Percentiles rank a stretch among this genome's conserved stretches.
phyloP scores from a whole-genome alignment of 1,140 invertebrate genomes.

The Trichonephila inaurata region DNA sequence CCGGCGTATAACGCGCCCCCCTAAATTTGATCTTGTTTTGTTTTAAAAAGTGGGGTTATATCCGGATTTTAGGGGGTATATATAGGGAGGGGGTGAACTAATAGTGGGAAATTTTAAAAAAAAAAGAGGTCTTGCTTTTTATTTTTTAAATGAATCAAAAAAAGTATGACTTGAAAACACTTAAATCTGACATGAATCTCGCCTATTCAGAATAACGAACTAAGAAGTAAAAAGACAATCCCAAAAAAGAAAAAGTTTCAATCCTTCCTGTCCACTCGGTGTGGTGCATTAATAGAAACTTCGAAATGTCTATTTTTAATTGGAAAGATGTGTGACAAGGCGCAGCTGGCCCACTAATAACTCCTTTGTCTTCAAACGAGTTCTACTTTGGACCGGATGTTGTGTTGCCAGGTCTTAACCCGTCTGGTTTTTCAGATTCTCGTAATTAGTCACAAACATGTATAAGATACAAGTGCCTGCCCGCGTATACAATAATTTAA shows the following conservation, averaged over 20 bases:
- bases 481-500: neutral
- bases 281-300: neutral
- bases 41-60: no score
- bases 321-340: constrained; percentile 12
- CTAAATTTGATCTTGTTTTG: no score
- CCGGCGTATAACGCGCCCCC: no score
- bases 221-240: no score
- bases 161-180: neutral
- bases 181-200: neutral
- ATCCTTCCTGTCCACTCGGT: neutral
- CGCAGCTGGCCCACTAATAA: constrained; percentile 37
- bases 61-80: no score
- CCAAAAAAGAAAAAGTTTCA: neutral
- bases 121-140: no score
- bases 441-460: neutral
- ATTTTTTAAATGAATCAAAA: no score
- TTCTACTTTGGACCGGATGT: constrained; percentile 34
- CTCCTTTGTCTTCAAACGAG: constrained; percentile 33
- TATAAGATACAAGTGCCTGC: neutral
- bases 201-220: no score
- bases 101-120: no score
- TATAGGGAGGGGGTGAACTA: no score
- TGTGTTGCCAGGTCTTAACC: neutral
- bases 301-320: constrained; percentile 15
- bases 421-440: neutral